phyloP scores from a whole-genome alignment of 92 coral and sea anemone species.

The Parazoanthus swiftii region DNA sequence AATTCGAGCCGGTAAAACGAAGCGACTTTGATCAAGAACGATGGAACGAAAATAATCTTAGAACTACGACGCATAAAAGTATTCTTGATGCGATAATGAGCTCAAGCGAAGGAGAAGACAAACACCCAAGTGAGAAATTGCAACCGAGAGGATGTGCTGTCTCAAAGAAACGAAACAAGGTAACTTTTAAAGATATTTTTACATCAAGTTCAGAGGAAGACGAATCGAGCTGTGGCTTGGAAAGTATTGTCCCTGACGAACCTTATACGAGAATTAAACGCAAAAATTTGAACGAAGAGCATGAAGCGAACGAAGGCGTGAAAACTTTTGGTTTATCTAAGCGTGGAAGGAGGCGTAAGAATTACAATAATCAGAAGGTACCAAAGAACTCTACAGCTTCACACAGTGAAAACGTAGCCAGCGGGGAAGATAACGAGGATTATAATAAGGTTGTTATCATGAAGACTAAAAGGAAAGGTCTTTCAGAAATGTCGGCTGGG shows the following conservation, averaged over 20 bases:
- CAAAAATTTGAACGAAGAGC: neutral
- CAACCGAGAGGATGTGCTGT: neutral
- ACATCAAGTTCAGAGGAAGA: conserved; percentile 31
- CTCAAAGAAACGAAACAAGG: neutral
- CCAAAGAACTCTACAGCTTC: neutral
- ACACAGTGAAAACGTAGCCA: neutral
- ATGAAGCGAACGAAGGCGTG: neutral
- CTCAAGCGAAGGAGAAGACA: conserved; percentile 10
- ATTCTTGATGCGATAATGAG: conserved; percentile 17
- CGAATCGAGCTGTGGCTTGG: neutral
- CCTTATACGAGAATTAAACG: conserved; percentile 19
- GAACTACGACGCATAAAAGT: neutral
- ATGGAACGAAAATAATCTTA: neutral
- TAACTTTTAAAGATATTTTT: neutral
- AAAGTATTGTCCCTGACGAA: neutral
- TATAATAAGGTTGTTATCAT: neutral
- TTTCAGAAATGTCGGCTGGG: neutral
- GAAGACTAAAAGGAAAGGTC: neutral
- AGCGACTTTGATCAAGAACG: neutral
- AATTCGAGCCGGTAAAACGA: neutral
- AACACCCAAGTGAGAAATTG: neutral
- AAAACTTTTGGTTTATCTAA: neutral
- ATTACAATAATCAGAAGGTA: neutral
- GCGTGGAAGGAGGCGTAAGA: neutral
- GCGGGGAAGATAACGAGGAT: neutral